A percentile compares a stretch with the other conserved stretches of the same genome.
phyloP scores from a whole-genome alignment of 1,140 invertebrate genomes.

The Phenacoccus solenopsis region DNA sequence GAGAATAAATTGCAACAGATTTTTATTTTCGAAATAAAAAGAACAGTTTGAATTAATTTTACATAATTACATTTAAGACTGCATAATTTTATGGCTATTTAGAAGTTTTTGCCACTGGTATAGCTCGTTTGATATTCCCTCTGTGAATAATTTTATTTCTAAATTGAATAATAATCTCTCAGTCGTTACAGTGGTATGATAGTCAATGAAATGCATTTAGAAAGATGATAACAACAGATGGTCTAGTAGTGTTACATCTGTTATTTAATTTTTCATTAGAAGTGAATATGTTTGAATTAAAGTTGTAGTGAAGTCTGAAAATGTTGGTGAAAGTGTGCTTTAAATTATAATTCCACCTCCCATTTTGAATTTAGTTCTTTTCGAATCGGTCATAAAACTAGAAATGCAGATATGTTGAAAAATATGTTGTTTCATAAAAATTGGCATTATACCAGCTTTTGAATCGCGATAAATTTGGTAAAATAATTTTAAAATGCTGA shows the following conservation, averaged over 20 bases:
- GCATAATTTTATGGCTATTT: not conserved
- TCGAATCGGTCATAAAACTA: too few relatives aligned
- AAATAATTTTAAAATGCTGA: too few relatives aligned
- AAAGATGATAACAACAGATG: not conserved
- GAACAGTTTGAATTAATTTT: not conserved
- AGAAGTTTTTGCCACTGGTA: too few relatives aligned
- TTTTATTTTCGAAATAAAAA: not conserved
- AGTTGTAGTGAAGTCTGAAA: too few relatives aligned
- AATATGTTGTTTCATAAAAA: too few relatives aligned
- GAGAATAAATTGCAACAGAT: not conserved
- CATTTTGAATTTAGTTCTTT: too few relatives aligned
- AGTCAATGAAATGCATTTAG: not conserved
- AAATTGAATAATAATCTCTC: not conserved
- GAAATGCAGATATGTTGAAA: too few relatives aligned
- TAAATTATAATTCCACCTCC: too few relatives aligned
- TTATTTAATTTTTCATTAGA: not conserved
- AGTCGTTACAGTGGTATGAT: not conserved
- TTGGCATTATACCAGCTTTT: too few relatives aligned
- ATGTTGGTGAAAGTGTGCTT: too few relatives aligned
- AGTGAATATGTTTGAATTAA: too few relatives aligned
- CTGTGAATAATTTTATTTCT: not conserved
- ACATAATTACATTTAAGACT: not conserved
- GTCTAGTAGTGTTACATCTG: not conserved
- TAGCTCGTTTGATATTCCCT: not conserved
- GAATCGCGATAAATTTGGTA: too few relatives aligned